Conservation (phyloP, 2,113 vertebrate genomes). For the Colistium nudipinnis region DNA sequence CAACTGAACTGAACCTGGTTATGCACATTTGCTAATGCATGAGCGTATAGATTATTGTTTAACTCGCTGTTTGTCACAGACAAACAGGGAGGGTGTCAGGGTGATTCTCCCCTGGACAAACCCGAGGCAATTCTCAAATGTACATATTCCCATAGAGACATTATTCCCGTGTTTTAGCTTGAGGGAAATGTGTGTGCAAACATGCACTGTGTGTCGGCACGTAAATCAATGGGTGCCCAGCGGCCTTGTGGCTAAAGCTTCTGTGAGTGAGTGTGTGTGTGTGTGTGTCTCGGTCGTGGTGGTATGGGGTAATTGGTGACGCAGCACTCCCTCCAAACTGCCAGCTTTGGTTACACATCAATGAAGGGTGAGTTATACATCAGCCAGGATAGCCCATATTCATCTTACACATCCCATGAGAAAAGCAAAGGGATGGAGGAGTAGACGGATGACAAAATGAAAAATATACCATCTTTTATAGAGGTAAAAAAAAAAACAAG, state of each 20-base stretch:
- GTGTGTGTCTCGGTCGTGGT: conserved; percentile 24
- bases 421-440: conserved; percentile 21
- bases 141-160: conserved; percentile 4
- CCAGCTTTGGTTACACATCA: conserved; percentile 82
- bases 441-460: conserved; percentile 34
- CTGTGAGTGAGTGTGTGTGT: conserved; percentile 29
- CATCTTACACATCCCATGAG: conserved; percentile 44
- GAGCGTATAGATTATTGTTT: conserved; percentile 74
- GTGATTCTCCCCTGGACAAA: conserved; percentile 9
- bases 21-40: conserved; percentile 62
- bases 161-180: conserved; percentile 26
- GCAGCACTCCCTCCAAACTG: conserved; percentile 60
- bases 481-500: conserved; percentile 8
- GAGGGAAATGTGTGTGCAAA: conserved; percentile 37
- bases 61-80: conserved; percentile 55
- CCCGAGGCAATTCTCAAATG: not conserved
- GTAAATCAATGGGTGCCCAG: conserved; percentile 77
- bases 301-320: conserved; percentile 70
- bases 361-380: conserved; percentile 83
- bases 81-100: conserved; percentile 18
- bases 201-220: conserved; percentile 51
- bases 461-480: conserved; percentile 12
- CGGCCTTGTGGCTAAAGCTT: conserved; percentile 58
- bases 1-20: conserved; percentile 52
- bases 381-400: conserved; percentile 62